A percentile compares a stretch with the other conserved stretches of the same genome.
Conservation (phyloP, 2,113 vertebrate species). For the Lampris incognitus region DNA sequence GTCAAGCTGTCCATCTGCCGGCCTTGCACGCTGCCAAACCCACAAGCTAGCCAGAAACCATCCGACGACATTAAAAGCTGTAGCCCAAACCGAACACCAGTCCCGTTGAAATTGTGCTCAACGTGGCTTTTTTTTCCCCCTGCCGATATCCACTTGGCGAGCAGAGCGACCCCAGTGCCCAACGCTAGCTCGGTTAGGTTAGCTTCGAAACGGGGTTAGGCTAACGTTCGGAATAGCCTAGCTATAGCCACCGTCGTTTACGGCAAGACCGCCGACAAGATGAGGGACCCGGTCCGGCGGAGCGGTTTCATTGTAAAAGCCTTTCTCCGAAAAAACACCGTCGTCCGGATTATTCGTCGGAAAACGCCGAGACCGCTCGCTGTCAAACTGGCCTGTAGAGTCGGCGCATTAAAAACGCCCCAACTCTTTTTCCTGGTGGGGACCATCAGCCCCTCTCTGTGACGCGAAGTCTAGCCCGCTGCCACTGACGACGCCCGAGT, state of each 20-base stretch:
- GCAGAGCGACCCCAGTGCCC: constrained; percentile 36
- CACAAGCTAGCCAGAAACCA: background rate
- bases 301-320: constrained; percentile 30
- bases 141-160: constrained; percentile 12
- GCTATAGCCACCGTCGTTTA: no score
- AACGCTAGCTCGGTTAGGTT: constrained; percentile 68
- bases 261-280: no score
- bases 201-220: constrained; percentile 9
- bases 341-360: background rate
- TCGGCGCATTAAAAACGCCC: constrained; percentile 65
- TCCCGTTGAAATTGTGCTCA: background rate
- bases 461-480: constrained; percentile 68
- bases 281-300: constrained; percentile 42
- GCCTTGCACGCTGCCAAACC: background rate
- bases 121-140: constrained; percentile 3
- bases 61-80: constrained; percentile 1
- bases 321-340: background rate
- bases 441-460: constrained; percentile 74
- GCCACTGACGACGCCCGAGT: constrained; percentile 64
- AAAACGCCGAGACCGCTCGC: constrained; percentile 10
- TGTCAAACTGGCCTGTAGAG: constrained; percentile 40
- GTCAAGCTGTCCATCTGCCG: constrained; percentile 63
- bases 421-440: constrained; percentile 60
- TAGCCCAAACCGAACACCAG: background rate
- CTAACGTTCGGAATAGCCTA: no score